Base-by-base conservation (phyloP, 2,888 invertebrate genomes). In the Griposia aprilina region DNA sequence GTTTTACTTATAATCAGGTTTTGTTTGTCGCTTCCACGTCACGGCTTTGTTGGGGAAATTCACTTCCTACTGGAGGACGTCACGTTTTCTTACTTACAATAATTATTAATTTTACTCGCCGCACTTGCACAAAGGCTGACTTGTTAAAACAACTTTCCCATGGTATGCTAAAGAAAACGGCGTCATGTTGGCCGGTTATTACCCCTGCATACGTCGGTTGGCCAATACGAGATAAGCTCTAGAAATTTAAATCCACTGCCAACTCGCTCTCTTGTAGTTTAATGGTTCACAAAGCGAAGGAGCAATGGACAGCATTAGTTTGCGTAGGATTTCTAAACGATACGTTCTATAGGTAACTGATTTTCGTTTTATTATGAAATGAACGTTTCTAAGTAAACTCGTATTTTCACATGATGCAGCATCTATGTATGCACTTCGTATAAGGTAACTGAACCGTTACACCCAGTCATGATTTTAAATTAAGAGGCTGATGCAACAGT, bases 1-100 rank as follows among this genome's bases (percentile, higher is more conserved):
- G 81, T 88, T 83, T 85, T 86, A 82, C 86, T 87, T 80, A 80
- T 81, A 80, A 77, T 83, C 72, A 77, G 82, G 88, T 91, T 91
- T 88, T 90, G 81, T 85, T 55, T 60, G 63, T 60, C 67, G 57
- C 52, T 71, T 71, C 76, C 71, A 73, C 89, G 89, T 90, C 87
- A 90, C 83, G 69, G 75, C 79, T 82, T 87, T 85, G 89, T 85
- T 79, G 62, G 76, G 85, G 80, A 82, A 86, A 88, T 87, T 84
- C 67, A 83, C 86, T 90, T 87, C 90, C 89, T 88, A 74, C 66
- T 75, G 48, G 79, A 85, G 68, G 79, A 81, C 77, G 87, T 84
- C 81, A 83, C 72, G 67, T 80, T 82, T 83, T 85, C 81, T 83
- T 82, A 77, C 74, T 82, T 85, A 78, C 78, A 15, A 77, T 82